A percentile compares a stretch with the other conserved stretches of the same genome.
phyloP scores from a whole-genome alignment of 2,888 invertebrate species.

The Ectemnius cavifrons region DNA sequence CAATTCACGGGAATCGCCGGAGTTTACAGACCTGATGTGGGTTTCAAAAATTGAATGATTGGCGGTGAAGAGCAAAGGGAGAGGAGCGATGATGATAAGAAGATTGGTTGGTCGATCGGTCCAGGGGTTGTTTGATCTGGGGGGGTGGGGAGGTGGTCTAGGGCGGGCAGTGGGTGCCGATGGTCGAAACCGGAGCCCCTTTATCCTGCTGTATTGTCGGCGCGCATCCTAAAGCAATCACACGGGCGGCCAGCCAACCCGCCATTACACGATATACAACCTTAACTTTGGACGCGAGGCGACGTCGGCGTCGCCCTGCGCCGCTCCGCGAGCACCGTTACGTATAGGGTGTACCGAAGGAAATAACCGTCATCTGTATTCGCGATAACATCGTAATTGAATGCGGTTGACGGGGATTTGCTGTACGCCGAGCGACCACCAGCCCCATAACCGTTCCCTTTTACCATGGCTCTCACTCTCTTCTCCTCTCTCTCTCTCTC shows the following conservation, averaged over 20 bases:
- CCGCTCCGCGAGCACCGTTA: conserved; percentile 60
- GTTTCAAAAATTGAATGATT: conserved; percentile 3
- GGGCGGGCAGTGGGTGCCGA: conserved; percentile 25
- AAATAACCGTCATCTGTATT: conserved; percentile 79
- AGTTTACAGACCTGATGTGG: background rate
- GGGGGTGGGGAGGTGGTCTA: background rate
- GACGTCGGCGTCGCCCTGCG: conserved; percentile 51
- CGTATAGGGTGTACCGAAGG: conserved; percentile 78
- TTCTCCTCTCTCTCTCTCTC: conserved; percentile 35
- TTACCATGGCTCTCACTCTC: conserved; percentile 46
- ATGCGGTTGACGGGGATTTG: conserved; percentile 78
- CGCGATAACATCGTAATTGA: conserved; percentile 79
- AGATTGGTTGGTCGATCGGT: conserved; percentile 11
- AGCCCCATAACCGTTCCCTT: conserved; percentile 58
- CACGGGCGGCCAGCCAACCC: conserved; percentile 69
- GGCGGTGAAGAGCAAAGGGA: background rate
- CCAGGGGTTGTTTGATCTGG: background rate
- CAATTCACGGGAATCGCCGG: background rate
- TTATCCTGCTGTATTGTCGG: conserved; percentile 68
- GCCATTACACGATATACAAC: conserved; percentile 64
- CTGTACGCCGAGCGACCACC: conserved; percentile 66
- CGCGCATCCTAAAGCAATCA: conserved; percentile 77
- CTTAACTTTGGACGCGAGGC: conserved; percentile 58
- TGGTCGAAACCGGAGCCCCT: conserved; percentile 62
- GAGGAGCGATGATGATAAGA: background rate